Evolutionary conservation across 2,888 invertebrate species (phyloP).

Genomic region (Synanthedon andrenaeformis): DNA sequence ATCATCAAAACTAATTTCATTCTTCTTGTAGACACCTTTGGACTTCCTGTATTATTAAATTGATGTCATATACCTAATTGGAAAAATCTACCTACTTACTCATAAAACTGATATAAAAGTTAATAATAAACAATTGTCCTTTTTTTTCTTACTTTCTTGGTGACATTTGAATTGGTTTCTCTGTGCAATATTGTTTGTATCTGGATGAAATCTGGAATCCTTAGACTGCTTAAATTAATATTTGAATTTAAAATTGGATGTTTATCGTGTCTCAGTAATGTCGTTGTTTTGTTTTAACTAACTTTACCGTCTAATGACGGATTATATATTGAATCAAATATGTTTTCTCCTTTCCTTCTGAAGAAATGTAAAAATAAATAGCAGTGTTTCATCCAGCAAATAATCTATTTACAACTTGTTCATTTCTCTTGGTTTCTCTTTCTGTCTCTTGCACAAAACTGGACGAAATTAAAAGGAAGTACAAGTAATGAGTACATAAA

Average conservation of each 20-base stretch:
- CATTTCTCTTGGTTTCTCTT: slow-evolving; percentile 44
- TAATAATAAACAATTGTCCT: no score
- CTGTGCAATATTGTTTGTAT: neutral
- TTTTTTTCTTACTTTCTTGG: neutral
- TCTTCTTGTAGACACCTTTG: neutral
- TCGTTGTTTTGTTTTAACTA: no score
- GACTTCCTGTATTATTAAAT: neutral
- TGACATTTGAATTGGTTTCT: neutral
- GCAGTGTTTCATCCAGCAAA: neutral
- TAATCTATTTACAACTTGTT: slow-evolving; percentile 26
- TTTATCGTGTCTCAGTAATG: no score
- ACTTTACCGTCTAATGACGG: no score
- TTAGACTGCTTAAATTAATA: no score
- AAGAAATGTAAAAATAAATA: no score
- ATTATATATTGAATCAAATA: no score
- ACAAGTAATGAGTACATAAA: slow-evolving; percentile 67
- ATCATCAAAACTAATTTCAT: neutral
- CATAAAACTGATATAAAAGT: no score
- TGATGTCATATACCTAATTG: neutral
- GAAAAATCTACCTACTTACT: no score
- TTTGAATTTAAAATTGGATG: no score
- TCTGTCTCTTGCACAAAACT: slow-evolving; percentile 60
- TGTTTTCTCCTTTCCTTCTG: no score
- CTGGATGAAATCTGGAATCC: neutral
- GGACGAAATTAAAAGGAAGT: slow-evolving; percentile 60